These are phyloP conservation scores for Poecile montanus DNA, from an alignment of 2,797 vertebrate genomes.

Conservation along the genomic window DNA sequence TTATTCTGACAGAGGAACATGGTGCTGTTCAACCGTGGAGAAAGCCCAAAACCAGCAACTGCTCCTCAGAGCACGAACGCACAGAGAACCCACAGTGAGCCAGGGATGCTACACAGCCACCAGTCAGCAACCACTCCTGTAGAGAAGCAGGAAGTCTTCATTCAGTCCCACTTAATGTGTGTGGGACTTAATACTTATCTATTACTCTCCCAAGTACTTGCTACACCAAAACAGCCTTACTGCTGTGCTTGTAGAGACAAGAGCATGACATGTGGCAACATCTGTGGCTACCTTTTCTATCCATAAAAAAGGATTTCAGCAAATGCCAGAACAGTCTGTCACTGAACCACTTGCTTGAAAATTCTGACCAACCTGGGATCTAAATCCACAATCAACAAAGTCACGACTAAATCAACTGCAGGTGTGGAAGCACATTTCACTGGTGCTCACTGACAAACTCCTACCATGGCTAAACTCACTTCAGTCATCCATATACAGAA, in stretches of 20 bases:
- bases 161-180: neutral
- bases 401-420: neutral
- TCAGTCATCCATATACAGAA: neutral
- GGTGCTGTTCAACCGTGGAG: neutral
- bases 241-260: neutral
- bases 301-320: neutral
- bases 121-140: neutral
- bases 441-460: neutral
- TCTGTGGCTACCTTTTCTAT: neutral
- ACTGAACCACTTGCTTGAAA: neutral
- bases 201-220: neutral
- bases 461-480: neutral
- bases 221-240: neutral
- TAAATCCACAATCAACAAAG: neutral
- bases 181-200: neutral
- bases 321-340: conserved; percentile 14
- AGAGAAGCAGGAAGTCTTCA: neutral
- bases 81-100: neutral
- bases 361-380: neutral
- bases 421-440: neutral
- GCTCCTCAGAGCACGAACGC: neutral
- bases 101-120: neutral
- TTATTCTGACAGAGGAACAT: neutral
- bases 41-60: neutral
- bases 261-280: neutral